Evolutionary conservation across 1,140 invertebrate genomes (phyloP).

Genomic region (Drosophila repletoides): DNA sequence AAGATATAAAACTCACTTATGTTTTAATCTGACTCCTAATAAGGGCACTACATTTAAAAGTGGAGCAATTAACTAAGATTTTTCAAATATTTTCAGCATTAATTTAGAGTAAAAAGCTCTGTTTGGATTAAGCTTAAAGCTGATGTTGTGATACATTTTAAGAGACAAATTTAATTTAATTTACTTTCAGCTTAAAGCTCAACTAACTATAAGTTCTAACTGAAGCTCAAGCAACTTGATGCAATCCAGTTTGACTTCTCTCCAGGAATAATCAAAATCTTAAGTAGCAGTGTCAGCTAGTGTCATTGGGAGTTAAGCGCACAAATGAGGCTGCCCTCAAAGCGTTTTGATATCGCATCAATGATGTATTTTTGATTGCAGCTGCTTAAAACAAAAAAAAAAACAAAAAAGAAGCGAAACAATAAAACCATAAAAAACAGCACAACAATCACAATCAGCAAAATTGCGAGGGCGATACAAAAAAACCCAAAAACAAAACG

Average conservation of each 20-base stretch:
- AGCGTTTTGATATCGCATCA: conserved; percentile 20
- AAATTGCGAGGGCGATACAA: conserved; percentile 60
- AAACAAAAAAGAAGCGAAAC: conserved; percentile 25
- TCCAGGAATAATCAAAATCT: neutral
- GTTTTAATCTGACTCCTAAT: too few relatives aligned
- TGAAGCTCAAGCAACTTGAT: too few relatives aligned
- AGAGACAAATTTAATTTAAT: too few relatives aligned
- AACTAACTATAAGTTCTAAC: too few relatives aligned
- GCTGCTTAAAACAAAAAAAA: conserved; percentile 47
- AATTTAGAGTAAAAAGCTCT: too few relatives aligned
- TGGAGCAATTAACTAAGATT: too few relatives aligned
- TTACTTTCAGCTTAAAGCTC: neutral
- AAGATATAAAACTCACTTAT: too few relatives aligned
- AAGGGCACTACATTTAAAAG: too few relatives aligned
- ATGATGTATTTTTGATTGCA: conserved; percentile 75
- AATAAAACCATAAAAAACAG: conserved; percentile 10
- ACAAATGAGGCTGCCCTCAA: conserved; percentile 1
- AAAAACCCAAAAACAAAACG: conserved; percentile 54
- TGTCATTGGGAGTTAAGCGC: conserved; percentile 18
- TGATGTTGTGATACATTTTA: too few relatives aligned
- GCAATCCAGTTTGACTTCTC: neutral
- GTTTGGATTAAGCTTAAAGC: too few relatives aligned
- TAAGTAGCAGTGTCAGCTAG: neutral
- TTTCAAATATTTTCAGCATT: too few relatives aligned
- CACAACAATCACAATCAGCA: conserved; percentile 51